These are phyloP conservation scores for Sciurus niger DNA, from an alignment of 2,113 vertebrate genomes.

Conservation along the genomic window DNA sequence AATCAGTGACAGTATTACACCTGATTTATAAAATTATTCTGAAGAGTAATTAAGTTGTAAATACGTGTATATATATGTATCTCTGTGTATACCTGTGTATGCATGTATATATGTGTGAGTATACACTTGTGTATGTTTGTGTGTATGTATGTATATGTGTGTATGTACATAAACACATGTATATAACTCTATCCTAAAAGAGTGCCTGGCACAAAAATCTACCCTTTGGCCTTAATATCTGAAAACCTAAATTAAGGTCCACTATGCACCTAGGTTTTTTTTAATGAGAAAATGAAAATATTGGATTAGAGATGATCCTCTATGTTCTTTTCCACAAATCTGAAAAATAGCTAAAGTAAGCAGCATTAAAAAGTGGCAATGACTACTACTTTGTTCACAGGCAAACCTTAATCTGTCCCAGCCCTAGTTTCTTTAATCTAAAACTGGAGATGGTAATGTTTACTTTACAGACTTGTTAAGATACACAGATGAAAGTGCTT, in stretches of 20 bases:
- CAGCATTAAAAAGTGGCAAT: constrained; percentile 18
- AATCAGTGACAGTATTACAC: constrained; percentile 43
- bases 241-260: constrained; percentile 11
- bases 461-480: constrained; percentile 33
- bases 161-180: too few relatives aligned
- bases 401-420: constrained; percentile 1
- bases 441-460: constrained; percentile 37
- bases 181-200: not conserved
- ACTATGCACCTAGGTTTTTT: constrained; percentile 42
- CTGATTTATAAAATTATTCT: constrained; percentile 63
- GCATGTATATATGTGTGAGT: too few relatives aligned
- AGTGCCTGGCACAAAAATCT: constrained; percentile 60
- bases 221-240: constrained; percentile 47
- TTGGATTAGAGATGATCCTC: constrained; percentile 46
- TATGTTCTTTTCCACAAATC: constrained; percentile 47
- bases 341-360: constrained; percentile 25
- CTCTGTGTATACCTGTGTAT: too few relatives aligned
- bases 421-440: constrained; percentile 34
- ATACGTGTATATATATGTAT: too few relatives aligned
- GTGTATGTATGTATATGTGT: too few relatives aligned
- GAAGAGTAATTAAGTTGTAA: constrained; percentile 49
- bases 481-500: constrained; percentile 25
- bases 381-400: not conserved
- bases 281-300: constrained; percentile 58
- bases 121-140: too few relatives aligned